Base-by-base conservation (phyloP, 1,140 invertebrate species). In the Chrysopa pallens region DNA sequence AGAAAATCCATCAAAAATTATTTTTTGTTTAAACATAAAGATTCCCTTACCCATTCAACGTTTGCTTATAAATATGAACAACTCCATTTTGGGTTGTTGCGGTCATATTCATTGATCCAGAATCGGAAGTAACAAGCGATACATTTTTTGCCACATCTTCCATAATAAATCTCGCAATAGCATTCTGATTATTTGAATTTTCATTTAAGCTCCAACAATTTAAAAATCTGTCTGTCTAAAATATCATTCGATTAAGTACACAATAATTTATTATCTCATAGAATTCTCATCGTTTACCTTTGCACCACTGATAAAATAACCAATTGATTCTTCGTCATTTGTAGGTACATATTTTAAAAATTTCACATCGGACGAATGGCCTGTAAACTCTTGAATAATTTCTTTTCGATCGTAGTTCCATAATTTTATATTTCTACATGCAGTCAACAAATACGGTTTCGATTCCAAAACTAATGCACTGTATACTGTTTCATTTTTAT, bases 31-130 rank as follows among this genome's bases (percentile, higher is more conserved):
- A 33, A 43, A 35, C 15, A 42, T 43, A 42, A 37, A 44, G 5
- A 23, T 42, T 46, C 39, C 56, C 55, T 62, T 60, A 78, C 68
- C 80, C 78, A 64, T 85, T 85, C 35, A 80, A 61, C 46, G 72
- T 73, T 48, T 81, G 75, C 48, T 77, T 69, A 60, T 84, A 90
- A 29, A 86, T 62, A 57, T 87, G 74, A 37, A 82, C 70, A 35
- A 79, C 72, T 11, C 85, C 85, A 57, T 71, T 79, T 48, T 73
- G 70, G 1, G 80, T 84, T 1, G 77, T 69, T 9, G 76, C 77
- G 6, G 68, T 67, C 29, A 84, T 50, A 42, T 67, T 60, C 4
- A 79, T 49, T 28, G 61, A 57, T 2, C 66, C 63, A 36, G 66
- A 63, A 4, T 61, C 58, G n/a, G 54, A 48, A 40, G 63, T 49